Base-by-base conservation (phyloP, 1,140 invertebrate species). In the Hycleus cichorii region DNA sequence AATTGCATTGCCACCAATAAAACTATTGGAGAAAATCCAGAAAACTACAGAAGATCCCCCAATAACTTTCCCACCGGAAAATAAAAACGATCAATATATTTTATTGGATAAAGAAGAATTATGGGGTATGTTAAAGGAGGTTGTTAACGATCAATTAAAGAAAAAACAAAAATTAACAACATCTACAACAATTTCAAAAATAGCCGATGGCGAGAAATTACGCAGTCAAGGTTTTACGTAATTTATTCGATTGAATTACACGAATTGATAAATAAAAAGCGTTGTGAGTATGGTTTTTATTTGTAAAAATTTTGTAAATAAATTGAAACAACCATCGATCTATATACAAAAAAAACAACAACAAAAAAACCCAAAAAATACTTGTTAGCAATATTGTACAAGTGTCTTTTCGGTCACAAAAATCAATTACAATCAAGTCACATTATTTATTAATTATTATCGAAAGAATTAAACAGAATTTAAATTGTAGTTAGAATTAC, bases 101-200 rank as follows among this genome's bases (percentile, higher is more conserved):
- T 76, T 83, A 49, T 66, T 82, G 42, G 78, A 82, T 59, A 80
- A 79, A 64, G 80, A 81, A 55, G 76, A 76, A 59, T 64, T 83
- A 27, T 83, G 81, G 81, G 79, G 79, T 45, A 69, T 83, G 58
- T 70, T 83, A 5, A 81, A 80, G 64, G 81, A 82, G 71, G 79
- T 72, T 3, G 73, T 76, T 9, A 65, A 71, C 40, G 65, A 71
- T 45, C 63, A 72, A 46, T 57, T 69, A 1, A 62, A 62, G 40
- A 67, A 63, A 56, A 64, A 63, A 40, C 57, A 49, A 27, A 54
- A 48, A 11, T 32, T 32, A 32, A 7, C 32, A 32, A 32, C 32
- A 32, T 32, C 32, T 1, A 32, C 32, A 32, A 32, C 7, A 5
- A 7, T 32, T 5, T 47, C 51, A 12, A 65, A 65, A 52, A 52